These are phyloP conservation scores for Diplogasteroides magnus DNA, from an alignment of 1,140 invertebrate genomes.

Conservation along the genomic window DNA sequence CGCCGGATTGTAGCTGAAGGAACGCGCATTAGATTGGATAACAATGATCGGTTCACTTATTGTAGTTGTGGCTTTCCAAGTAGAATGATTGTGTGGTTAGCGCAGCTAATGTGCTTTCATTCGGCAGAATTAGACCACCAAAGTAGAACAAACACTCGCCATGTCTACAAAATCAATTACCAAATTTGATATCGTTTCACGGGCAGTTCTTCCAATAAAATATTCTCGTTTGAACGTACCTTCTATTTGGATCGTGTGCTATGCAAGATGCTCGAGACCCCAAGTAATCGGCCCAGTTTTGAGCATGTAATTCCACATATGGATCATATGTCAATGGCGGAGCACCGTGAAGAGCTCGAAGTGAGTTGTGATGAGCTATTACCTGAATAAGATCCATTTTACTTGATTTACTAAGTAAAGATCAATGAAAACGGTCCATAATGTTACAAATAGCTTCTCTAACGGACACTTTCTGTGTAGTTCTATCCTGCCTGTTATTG, in stretches of 20 bases:
- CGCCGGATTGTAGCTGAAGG: constrained; percentile 21
- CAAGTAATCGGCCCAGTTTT: constrained; percentile 27
- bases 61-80: constrained; percentile 30
- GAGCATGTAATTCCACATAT: constrained; percentile 19
- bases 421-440: no score
- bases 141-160: constrained; percentile 33
- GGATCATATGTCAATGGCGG: constrained; percentile 6
- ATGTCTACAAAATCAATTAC: constrained; percentile 21
- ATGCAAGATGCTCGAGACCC: constrained; percentile 12
- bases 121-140: constrained; percentile 17
- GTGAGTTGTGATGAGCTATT: constrained; percentile 21
- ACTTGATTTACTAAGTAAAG: no score
- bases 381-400: constrained; percentile 23
- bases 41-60: constrained; percentile 1
- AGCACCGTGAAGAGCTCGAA: constrained; percentile 19
- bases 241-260: constrained; percentile 23
- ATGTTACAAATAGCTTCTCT: no score
- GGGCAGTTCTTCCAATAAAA: no score
- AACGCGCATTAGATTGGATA: neutral
- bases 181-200: neutral
- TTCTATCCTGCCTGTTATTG: no score
- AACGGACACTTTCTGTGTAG: no score
- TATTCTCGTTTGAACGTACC: no score
- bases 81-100: constrained; percentile 28
- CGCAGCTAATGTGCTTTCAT: constrained; percentile 14